A percentile compares a stretch with the other conserved stretches of the same genome.
These are phyloP conservation scores for Agrilus mali DNA, from an alignment of 2,888 invertebrate species.

Conservation along the genomic window DNA sequence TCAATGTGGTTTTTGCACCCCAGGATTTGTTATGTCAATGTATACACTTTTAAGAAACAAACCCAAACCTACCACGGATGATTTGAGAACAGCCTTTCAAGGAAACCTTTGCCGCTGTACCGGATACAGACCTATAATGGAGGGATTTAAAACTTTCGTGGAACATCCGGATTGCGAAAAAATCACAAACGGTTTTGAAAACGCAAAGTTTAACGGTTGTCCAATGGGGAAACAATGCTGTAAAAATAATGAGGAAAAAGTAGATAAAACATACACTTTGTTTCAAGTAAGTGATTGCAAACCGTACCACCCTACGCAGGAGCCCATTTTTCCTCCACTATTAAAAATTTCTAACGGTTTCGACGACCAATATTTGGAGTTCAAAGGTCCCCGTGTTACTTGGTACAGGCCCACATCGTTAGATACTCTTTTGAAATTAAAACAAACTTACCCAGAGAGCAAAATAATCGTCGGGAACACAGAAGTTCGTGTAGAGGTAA, in stretches of 20 bases:
- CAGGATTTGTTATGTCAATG: conserved; percentile 97
- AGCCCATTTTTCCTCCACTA: conserved; percentile 87
- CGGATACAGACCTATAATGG: conserved; percentile 86
- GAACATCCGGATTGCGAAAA: conserved; percentile 51
- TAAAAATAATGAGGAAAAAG: conserved; percentile 21
- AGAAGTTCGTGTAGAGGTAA: conserved; percentile 83
- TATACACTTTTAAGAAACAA: conserved; percentile 70
- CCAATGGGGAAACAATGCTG: conserved; percentile 58
- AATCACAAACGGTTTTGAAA: conserved; percentile 18
- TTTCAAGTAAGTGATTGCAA: conserved; percentile 50
- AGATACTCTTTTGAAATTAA: conserved; percentile 52
- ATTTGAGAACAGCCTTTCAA: conserved; percentile 71
- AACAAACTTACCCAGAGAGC: conserved; percentile 49
- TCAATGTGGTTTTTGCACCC: conserved; percentile 76
- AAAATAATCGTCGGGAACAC: conserved; percentile 85
- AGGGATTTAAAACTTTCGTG: conserved; percentile 76
- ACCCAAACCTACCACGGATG: conserved; percentile 55
- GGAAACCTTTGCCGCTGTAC: conserved; percentile 85
- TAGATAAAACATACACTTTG: conserved; percentile 31
- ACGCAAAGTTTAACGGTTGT: conserved; percentile 29
- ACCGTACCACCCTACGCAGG: conserved; percentile 71
- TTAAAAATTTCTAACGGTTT: conserved; percentile 47
- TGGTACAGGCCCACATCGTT: conserved; percentile 70
- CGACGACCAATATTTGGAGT: conserved; percentile 48
- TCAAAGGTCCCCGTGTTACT: conserved; percentile 47